A percentile compares a stretch with the other conserved stretches of the same genome.
These are phyloP conservation scores for Ovibos moschatus DNA, from an alignment of 2,113 vertebrate species.

Conservation along the genomic window DNA sequence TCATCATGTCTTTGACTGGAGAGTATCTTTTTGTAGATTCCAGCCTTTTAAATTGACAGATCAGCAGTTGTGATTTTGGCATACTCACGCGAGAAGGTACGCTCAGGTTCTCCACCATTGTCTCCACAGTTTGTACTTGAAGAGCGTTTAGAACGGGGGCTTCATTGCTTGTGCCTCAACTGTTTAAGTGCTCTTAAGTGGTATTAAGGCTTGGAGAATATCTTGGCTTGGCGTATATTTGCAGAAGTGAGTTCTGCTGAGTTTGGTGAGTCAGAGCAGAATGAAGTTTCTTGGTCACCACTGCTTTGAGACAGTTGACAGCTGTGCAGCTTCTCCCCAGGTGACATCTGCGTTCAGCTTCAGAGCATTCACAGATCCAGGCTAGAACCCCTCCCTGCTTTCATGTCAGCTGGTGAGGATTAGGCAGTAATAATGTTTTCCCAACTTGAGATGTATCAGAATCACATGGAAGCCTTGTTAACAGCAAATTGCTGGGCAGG, in stretches of 20 bases:
- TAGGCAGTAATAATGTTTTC: not conserved
- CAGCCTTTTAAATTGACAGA: not conserved
- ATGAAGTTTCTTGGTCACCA: not conserved
- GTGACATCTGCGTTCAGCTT: not conserved
- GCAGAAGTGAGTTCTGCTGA: not conserved
- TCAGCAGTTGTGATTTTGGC: not conserved
- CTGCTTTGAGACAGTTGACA: not conserved
- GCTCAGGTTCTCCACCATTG: not conserved
- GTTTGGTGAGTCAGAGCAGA: not conserved
- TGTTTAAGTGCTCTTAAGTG: not conserved
- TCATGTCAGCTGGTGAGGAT: not conserved
- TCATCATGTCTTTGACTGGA: not conserved
- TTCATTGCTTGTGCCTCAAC: constrained; percentile 6
- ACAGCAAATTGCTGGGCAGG: not conserved
- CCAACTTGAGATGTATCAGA: rapidly evolving
- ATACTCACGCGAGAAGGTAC: not conserved
- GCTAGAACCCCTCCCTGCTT: not conserved
- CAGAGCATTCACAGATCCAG: not conserved
- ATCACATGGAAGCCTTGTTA: not conserved
- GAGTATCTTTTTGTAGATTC: not conserved
- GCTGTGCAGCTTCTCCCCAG: not conserved
- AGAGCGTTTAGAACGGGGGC: not conserved
- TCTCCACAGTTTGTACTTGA: not conserved
- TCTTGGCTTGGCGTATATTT: constrained; percentile 1
- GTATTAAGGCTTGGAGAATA: constrained; percentile 44